Evolutionary conservation across 2,888 invertebrate genomes (phyloP), one percentile per base, ranked within the genome.

Genomic region (Troides oblongomaculatus): DNA sequence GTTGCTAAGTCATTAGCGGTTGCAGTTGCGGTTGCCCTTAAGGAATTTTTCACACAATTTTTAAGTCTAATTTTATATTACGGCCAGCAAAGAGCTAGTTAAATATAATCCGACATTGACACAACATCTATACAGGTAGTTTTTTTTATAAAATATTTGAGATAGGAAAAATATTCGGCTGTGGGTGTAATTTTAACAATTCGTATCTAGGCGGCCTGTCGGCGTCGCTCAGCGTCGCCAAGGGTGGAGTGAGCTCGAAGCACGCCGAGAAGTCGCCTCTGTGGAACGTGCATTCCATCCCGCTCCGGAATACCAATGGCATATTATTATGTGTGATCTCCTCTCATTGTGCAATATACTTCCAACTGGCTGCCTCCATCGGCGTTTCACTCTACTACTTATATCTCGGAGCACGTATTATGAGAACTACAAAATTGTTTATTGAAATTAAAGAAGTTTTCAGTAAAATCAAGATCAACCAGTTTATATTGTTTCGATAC

Each of bases 281-380:
- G 72, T 75, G 90, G 90, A 85, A 88, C 87, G 88, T 84, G 84
- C 87, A 91, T 92, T 91, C 91, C 84, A 86, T 79, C 85, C 79
- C 84, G 82, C 85, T 80, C 81, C 86, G 79, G 89, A 87, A 92
- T 92, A 87, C 92, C 92, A 85, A 87, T 84, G 87, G 81, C 86
- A 84, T 89, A 89, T 90, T 90, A 91, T 90, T 89, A 89, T 92
- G 90, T 90, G 89, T 88, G 88, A 90, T 88, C 85, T 85, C 81
- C 81, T 76, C 78, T 83, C 81, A 87, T 87, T 88, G 87, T 83
- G 86, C 83, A 79, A 84, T 86, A 86, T 84, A 87, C 80, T 83
- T 77, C 76, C 76, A 79, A 30, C 78, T 75, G 79, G 74, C 74
- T 76, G 79, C 77, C 81, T 77, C 80, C 83, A 85, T 85, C 85